These are phyloP conservation scores for Corythaeola cristata DNA, from an alignment of 2,113 vertebrate genomes.

Conservation along the genomic window DNA sequence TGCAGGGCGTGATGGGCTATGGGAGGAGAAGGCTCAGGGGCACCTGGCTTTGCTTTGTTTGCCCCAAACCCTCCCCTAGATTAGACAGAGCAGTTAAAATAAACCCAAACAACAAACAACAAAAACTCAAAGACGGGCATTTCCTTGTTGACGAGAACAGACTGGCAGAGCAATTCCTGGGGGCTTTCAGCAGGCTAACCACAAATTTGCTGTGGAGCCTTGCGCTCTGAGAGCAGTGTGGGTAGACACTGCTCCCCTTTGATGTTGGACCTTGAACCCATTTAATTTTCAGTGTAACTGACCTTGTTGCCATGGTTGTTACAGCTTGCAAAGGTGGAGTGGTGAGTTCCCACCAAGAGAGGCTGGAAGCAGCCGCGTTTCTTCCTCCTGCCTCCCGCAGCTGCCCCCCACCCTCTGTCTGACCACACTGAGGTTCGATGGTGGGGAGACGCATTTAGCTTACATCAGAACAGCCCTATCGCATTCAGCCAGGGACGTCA, in stretches of 20 bases:
- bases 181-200: background rate
- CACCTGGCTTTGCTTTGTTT: background rate
- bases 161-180: background rate
- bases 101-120: background rate
- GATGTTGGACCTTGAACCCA: background rate
- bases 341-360: background rate
- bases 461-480: background rate
- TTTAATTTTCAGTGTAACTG: background rate
- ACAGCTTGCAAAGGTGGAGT: background rate
- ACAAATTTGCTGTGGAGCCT: background rate
- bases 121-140: background rate
- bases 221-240: rapidly evolving
- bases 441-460: background rate
- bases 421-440: rapidly evolving
- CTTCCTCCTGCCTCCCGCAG: background rate
- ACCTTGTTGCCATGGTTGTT: constrained; percentile 3
- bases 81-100: background rate
- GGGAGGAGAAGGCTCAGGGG: background rate
- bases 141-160: background rate
- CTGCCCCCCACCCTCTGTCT: rapidly evolving
- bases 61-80: background rate
- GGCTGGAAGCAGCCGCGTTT: background rate
- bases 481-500: rapidly evolving
- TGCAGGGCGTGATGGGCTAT: background rate
- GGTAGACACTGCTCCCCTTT: background rate